A percentile compares a stretch with the other conserved stretches of the same genome.
Evolutionary conservation across 2,113 vertebrate genomes (phyloP).

Genomic region (Malaclemys terrapin): DNA sequence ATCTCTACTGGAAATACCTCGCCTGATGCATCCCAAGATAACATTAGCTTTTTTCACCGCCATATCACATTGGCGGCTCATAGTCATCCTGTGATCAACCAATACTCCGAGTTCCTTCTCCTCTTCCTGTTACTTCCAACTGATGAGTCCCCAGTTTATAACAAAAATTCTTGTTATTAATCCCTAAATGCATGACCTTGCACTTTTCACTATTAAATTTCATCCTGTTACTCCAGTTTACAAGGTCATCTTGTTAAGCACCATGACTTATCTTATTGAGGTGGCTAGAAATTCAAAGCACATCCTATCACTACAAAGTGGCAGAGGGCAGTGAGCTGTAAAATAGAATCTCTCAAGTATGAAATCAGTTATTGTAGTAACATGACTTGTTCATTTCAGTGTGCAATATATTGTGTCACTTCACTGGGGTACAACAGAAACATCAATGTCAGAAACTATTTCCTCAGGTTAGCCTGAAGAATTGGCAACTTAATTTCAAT

Average conservation of each 20-base stretch:
- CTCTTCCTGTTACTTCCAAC: too few species aligned
- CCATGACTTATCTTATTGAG: neutral
- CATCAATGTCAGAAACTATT: neutral
- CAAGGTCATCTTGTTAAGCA: neutral
- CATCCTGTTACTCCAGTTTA: too few species aligned
- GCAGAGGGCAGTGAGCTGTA: neutral
- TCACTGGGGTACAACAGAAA: neutral
- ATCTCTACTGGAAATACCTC: too few species aligned
- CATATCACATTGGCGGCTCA: too few species aligned
- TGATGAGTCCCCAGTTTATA: too few species aligned
- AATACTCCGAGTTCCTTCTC: too few species aligned
- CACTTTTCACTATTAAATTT: too few species aligned
- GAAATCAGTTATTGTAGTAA: neutral
- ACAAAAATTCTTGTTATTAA: too few species aligned
- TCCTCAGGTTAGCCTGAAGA: neutral
- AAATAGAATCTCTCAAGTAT: neutral
- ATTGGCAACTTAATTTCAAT: neutral
- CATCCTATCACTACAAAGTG: neutral
- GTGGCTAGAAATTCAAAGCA: neutral
- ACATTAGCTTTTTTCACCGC: too few species aligned
- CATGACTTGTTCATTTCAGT: neutral
- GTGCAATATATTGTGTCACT: neutral
- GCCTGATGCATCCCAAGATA: too few species aligned
- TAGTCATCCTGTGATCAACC: too few species aligned
- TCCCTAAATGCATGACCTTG: too few species aligned